Evolutionary conservation across 2,888 invertebrate genomes (phyloP), one percentile per base, ranked within the genome.

Genomic region (Rosalia funebris): DNA sequence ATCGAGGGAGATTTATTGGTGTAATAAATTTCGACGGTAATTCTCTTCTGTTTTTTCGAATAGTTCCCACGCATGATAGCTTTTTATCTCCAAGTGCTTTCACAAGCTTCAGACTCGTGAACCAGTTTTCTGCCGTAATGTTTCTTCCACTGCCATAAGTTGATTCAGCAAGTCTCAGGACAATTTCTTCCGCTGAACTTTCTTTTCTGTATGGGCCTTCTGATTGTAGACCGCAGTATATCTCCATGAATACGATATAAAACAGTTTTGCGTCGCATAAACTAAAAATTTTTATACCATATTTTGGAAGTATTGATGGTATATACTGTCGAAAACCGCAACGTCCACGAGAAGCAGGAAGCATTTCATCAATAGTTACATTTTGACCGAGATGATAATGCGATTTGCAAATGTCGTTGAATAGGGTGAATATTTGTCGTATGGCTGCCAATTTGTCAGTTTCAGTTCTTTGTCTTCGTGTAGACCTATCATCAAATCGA

Each of bases 111-210:
- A 25, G 1, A 20, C 59, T 55, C 1, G 57, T 50, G 17, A 50
- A 65, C 57, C 59, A 65, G 48, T 65, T 65, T 12, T 59, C 64
- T 10, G 15, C 15, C 1, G 62, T 62, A 1, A 65, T 19, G 11
- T 62, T 65, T 25, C 60, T 7, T n/a, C 48, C 48, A 1, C 56
- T 19, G 17, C 36, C 31, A 16, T 16, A 12, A 31, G 62, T 19
- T 15, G 59, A 53, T 32, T 46, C 3, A 25, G 41, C 17, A n/a
- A 59, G 20, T 32, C 65, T 16, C 19, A 47, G 5, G 2, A 62
- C 62, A 1, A 62, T 17, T 44, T 16, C 14, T 10, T 3, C 20
- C 2, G 39, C 9, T 20, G 11, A 17, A 25, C 39, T 52, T n/a
- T 10, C 48, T 53, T 9, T 4, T 1, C 16, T n/a, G 14, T 14